These are phyloP conservation scores for Vireo altiloquus DNA, from an alignment of 2,113 vertebrate genomes.

Conservation along the genomic window DNA sequence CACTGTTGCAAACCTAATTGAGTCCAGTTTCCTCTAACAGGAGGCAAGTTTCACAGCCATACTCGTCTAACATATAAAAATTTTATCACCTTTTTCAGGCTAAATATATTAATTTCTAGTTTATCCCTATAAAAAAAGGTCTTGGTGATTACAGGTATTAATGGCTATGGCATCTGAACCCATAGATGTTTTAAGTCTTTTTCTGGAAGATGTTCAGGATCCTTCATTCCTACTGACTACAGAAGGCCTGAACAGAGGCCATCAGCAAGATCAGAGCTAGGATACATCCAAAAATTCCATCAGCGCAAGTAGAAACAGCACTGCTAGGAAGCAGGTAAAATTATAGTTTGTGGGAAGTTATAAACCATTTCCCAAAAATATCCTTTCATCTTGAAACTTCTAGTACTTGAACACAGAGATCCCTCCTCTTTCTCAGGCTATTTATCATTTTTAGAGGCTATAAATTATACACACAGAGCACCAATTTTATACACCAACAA, in stretches of 20 bases:
- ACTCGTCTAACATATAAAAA: neutral
- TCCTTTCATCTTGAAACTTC: conserved; percentile 63
- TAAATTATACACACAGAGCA: conserved; percentile 69
- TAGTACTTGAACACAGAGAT: conserved; percentile 63
- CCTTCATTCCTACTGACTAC: neutral
- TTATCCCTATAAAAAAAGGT: neutral
- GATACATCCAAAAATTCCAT: neutral
- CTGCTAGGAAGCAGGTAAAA: conserved; percentile 52
- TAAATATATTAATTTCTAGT: neutral
- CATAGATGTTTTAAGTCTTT: neutral
- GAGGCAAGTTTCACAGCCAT: neutral
- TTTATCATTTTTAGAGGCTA: conserved; percentile 74
- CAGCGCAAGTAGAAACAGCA: neutral
- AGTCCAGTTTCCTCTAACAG: neutral
- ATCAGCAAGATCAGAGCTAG: neutral
- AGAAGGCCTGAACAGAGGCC: neutral
- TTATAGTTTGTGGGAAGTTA: conserved; percentile 58
- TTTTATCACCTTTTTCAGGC: neutral
- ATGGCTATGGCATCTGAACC: neutral
- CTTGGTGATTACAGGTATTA: neutral
- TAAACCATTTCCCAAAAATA: conserved; percentile 64
- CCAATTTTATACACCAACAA: conserved; percentile 75
- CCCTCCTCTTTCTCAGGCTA: conserved; percentile 57
- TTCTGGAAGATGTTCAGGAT: neutral
- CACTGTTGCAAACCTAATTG: neutral